phyloP scores from a whole-genome alignment of 1,140 invertebrate genomes.

The Eumaeus atala region DNA sequence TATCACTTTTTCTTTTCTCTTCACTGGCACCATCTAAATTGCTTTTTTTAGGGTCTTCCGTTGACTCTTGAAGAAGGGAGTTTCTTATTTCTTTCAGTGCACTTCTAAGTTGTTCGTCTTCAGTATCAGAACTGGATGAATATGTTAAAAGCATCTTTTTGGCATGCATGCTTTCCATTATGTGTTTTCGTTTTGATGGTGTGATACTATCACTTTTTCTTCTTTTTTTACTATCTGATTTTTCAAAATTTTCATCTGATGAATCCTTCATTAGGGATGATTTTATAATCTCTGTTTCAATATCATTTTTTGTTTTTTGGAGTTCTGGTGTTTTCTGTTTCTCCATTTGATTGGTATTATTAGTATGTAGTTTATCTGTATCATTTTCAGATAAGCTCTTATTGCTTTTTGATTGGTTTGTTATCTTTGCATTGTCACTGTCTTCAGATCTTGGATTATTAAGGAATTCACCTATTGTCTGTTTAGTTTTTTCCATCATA shows the following conservation, averaged over 20 bases:
- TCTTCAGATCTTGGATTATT: conserved; percentile 17
- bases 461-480: conserved; percentile 22
- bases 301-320: conserved; percentile 5
- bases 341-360: background rate
- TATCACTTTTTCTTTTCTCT: background rate
- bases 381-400: conserved; percentile 3
- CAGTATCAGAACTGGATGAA: conserved; percentile 57
- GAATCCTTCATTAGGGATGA: conserved; percentile 32
- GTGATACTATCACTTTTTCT: conserved; percentile 24
- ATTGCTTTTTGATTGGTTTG: conserved; percentile 5
- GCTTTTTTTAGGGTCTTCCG: background rate
- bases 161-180: conserved; percentile 50
- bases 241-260: conserved; percentile 30
- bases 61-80: conserved; percentile 29
- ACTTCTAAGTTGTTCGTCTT: conserved; percentile 46
- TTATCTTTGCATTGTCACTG: background rate
- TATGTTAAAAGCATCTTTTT: conserved; percentile 54
- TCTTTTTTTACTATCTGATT: conserved; percentile 22
- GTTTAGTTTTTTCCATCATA: conserved; percentile 28
- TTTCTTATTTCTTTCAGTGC: conserved; percentile 43
- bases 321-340: conserved; percentile 5
- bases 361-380: background rate
- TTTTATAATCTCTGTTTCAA: conserved; percentile 21
- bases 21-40: background rate
- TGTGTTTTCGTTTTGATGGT: conserved; percentile 42